Base-by-base conservation (phyloP, 2,113 vertebrate genomes). In the Scopus umbretta region DNA sequence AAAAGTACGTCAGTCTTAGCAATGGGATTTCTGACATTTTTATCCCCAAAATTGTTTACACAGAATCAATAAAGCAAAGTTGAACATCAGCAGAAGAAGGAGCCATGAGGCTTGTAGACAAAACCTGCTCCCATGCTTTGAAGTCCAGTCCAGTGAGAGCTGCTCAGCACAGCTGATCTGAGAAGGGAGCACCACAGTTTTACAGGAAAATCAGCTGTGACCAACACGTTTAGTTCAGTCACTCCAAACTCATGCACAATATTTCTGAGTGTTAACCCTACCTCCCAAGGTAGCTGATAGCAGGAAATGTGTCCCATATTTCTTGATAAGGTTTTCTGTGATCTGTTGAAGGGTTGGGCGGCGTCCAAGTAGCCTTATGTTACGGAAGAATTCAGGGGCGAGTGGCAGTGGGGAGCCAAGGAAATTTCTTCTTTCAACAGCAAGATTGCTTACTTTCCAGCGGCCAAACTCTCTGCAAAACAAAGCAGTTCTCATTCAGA, bases 371-470 rank as follows among this genome's bases (percentile, higher is more conserved):
- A 99, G 98, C 85, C 99, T 98, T 80, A 99, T 99, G 96, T 99
- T 99, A 50, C 98, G 98, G 97, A 99, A 98, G 96, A 99, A 99
- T 95, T 99, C 99, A 3, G 99, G 98, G 52, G 99, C 99, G 40
- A 99, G 98, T 18, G 99, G 99, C 97, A 99, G 97, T 13, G 99
- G 98, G 65, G 99, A 99, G 75, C 99, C 98, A 76, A 99, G 98
- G 96, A 99, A 99, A 96, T 99, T 99, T 97, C 98, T 98, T 95
- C 99, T 98, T 81, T 99, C 99, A 59, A 99, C 98, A 6, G 99
- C 99, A 88, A 99, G 98, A 90, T 99, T 99, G 98, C 99, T 99
- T 97, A 99, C 99, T 97, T 99, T 99, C 99, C 99, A 99, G 96
- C 99, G 98, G 58, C 99, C 99, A 97, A 99, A 99, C 97, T 99